phyloP scores from a whole-genome alignment of 1,140 invertebrate genomes.

The Papilio polyxenes region DNA sequence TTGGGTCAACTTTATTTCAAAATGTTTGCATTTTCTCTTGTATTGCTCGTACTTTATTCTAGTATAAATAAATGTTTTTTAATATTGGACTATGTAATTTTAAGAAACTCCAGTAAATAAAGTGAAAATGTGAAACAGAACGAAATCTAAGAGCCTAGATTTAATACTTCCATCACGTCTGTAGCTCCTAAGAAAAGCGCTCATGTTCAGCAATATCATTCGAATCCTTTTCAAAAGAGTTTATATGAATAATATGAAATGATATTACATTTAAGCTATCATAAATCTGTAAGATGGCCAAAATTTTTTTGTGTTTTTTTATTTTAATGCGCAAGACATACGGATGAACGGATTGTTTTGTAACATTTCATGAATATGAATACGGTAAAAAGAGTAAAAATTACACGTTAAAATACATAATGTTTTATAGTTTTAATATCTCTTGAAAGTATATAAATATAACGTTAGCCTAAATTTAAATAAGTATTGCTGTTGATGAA shows the following conservation, averaged over 20 bases:
- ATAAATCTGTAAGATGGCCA: neutral
- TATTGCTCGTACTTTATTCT: neutral
- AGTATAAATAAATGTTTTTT: neutral
- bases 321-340: neutral
- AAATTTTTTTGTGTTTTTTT: neutral
- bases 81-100: neutral
- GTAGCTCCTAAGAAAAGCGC: neutral
- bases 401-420: neutral
- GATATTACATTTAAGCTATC: conserved; percentile 2
- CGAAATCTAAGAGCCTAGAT: neutral
- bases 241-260: neutral
- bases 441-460: too few relatives aligned
- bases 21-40: neutral
- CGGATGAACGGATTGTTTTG: neutral
- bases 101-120: neutral
- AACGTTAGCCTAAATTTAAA: too few relatives aligned
- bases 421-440: neutral
- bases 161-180: conserved; percentile 12
- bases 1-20: conserved; percentile 26
- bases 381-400: neutral
- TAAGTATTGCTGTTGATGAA: too few relatives aligned
- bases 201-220: conserved; percentile 11
- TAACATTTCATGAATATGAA: neutral
- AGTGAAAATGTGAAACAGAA: neutral
- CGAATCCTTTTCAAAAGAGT: conserved; percentile 14